Evolutionary conservation across 2,113 vertebrate species (phyloP), one percentile per base, ranked within the genome.

Genomic region (Gorsachius goisagi): DNA sequence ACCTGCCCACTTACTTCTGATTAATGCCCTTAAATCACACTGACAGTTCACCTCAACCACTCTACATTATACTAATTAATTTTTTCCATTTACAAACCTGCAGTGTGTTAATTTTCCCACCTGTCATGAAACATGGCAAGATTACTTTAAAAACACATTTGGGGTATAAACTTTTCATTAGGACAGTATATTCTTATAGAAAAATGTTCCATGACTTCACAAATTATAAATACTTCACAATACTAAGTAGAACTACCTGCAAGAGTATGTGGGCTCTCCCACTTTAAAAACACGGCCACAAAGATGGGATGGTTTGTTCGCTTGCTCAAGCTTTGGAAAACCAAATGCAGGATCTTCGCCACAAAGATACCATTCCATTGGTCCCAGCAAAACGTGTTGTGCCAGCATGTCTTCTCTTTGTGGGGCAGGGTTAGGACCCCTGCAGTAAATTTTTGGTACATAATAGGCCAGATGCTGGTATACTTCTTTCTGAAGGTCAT

Each of bases 231-330:
- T 82, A 86, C 2, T 80, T 72, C 67, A 78, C 68, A 96, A 88
- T 8, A 20, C 10, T 6, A 59, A 32, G 47, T 3, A 69, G 77
- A 83, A 63, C 73, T 98, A 99, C 99, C 99, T 99, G 99, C 99
- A 99, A 82, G 99, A 99, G 93, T 99, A 99, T 0, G 99, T 99
- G 95, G 99, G 99, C 69, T 99, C 99, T 68, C 99, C 99, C 72
- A 99, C 99, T 98, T 99, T 99, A 97, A 99, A 99, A 86, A 99
- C 99, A 0, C 99, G 99, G 13, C 99, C 99, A 93, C 99, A 99
- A 58, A 99, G 99, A 41, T 99, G 98, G 22, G 99, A 99, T 28
- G 99, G 99, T 94, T 98, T 99, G 97, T 99, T 99, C 24, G 97
- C 98, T 96, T 99, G 98, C 93, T 99, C 98, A 39, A 99, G 98